These are phyloP conservation scores for Onychostruthus taczanowskii DNA, from an alignment of 2,113 vertebrate genomes.

Conservation along the genomic window DNA sequence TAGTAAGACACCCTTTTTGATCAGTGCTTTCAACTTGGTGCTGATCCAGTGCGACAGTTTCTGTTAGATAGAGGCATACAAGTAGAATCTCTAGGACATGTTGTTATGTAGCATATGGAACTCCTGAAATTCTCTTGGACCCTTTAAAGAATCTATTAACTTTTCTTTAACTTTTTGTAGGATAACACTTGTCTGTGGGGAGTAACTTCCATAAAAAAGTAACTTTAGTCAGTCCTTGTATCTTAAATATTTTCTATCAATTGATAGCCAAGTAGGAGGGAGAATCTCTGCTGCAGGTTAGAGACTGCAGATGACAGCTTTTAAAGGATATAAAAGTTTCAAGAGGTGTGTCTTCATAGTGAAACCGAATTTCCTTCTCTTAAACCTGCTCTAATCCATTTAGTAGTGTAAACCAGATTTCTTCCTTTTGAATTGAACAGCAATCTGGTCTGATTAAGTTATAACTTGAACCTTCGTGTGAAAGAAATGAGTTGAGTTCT, in stretches of 20 bases:
- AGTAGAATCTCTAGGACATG: not conserved
- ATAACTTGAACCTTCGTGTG: not conserved
- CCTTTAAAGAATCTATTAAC: not conserved
- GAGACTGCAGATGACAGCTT: not conserved
- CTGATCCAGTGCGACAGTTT: not conserved
- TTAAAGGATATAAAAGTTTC: not conserved
- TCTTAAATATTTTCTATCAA: not conserved
- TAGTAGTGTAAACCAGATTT: not conserved
- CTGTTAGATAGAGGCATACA: fast-evolving
- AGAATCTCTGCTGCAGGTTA: not conserved
- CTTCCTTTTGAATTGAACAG: constrained; percentile 33
- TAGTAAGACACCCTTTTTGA: not conserved
- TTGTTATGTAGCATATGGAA: not conserved
- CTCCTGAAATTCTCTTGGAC: not conserved
- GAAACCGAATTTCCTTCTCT: not conserved
- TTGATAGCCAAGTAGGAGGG: not conserved
- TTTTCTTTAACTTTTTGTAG: not conserved
- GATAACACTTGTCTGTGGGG: not conserved
- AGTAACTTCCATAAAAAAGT: not conserved
- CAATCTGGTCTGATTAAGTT: not conserved
- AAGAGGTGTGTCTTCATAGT: not conserved
- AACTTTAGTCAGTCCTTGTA: not conserved
- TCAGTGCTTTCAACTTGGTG: not conserved
- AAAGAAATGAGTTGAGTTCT: not conserved
- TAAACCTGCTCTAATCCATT: not conserved